These are phyloP conservation scores for Saguinus midas DNA, from an alignment of 2,113 vertebrate genomes.

Conservation along the genomic window DNA sequence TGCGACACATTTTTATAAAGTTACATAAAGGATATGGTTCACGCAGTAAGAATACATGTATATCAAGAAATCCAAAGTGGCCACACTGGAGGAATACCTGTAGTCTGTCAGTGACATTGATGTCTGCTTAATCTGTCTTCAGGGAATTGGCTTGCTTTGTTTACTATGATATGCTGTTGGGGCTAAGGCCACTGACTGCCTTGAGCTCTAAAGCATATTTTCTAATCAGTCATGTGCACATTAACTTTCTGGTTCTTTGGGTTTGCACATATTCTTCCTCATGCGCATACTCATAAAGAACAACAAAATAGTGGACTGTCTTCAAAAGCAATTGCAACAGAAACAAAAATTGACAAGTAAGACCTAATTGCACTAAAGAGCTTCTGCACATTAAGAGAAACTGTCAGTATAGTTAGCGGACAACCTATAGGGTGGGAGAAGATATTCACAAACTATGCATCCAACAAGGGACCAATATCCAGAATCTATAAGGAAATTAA, in stretches of 20 bases:
- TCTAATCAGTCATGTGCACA: neutral
- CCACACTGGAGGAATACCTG: fast-evolving
- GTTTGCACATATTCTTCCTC: neutral
- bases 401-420: too few species aligned
- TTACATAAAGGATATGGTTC: neutral
- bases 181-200: neutral
- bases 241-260: neutral
- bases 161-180: neutral
- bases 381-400: too few species aligned
- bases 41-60: neutral
- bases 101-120: neutral
- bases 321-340: too few species aligned
- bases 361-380: too few species aligned
- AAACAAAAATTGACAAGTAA: too few species aligned
- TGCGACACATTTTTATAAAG: neutral
- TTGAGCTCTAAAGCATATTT: neutral
- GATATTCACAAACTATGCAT: too few species aligned
- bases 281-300: too few species aligned
- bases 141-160: neutral
- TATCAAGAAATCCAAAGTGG: neutral
- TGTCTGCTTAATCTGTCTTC: neutral
- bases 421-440: too few species aligned
- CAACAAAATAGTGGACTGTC: neutral
- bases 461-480: too few species aligned
- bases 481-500: too few species aligned